Conservation (phyloP, 1,140 invertebrate genomes). For the Thaumetopoea pityocampa region DNA sequence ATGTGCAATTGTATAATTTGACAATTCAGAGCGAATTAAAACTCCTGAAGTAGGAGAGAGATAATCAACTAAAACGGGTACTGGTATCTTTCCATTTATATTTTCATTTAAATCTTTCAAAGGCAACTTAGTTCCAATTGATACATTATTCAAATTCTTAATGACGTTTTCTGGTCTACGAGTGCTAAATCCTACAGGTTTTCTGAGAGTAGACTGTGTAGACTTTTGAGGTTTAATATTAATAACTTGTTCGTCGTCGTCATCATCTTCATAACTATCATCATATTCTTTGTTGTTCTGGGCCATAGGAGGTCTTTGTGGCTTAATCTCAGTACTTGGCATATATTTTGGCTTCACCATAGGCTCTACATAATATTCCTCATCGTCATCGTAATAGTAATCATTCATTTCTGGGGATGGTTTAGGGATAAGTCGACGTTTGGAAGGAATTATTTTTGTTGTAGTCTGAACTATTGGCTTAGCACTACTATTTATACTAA, state of each 20-base stretch:
- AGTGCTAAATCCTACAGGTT: conserved; percentile 33
- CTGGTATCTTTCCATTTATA: conserved; percentile 43
- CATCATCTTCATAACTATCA: conserved; percentile 46
- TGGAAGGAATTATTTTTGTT: conserved; percentile 38
- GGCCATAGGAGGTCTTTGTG: conserved; percentile 68
- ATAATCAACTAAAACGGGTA: conserved; percentile 43
- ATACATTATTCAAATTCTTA: conserved; percentile 61
- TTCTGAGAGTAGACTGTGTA: no score
- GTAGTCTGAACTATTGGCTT: conserved; percentile 19
- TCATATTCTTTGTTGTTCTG: conserved; percentile 74
- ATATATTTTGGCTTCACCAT: conserved; percentile 77
- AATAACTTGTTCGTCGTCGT: conserved; percentile 24
- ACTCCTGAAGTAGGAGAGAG: conserved; percentile 25
- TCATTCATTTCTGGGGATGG: conserved; percentile 76
- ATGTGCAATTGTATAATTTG: conserved; percentile 53
- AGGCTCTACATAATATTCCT: conserved; percentile 75
- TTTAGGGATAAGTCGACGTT: conserved; percentile 69
- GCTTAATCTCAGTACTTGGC: conserved; percentile 77
- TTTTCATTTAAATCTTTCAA: conserved; percentile 47
- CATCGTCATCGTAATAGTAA: conserved; percentile 75
- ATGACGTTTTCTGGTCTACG: conserved; percentile 38
- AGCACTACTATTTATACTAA: conserved; percentile 12
- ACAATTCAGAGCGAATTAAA: conserved; percentile 48
- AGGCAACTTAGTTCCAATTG: conserved; percentile 49
- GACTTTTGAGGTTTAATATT: conserved; percentile 23